Conservation (phyloP, 2,113 vertebrate species). For the Cyprinodon brontotheroides region DNA sequence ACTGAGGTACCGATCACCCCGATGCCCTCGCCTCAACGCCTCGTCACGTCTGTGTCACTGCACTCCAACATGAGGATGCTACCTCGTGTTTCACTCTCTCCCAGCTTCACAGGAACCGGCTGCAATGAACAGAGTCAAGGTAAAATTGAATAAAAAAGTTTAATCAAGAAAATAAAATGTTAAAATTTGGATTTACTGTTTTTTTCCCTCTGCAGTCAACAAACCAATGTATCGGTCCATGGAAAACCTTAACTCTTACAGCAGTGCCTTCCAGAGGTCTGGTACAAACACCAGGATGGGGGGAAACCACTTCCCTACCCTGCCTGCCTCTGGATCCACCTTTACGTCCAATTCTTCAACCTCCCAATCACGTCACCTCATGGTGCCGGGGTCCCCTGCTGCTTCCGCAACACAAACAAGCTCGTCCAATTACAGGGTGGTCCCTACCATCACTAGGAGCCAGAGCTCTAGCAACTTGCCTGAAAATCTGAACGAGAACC, state of each 20-base stretch:
- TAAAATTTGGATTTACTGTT: background rate
- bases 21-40: constrained; percentile 49
- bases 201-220: constrained; percentile 41
- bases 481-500: constrained; percentile 66
- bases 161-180: background rate
- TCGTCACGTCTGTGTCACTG: constrained; percentile 52
- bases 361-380: constrained; percentile 53
- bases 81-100: constrained; percentile 50
- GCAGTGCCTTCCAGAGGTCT: constrained; percentile 62
- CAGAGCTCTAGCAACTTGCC: constrained; percentile 79
- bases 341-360: constrained; percentile 36
- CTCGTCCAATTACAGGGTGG: constrained; percentile 40
- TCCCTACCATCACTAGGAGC: constrained; percentile 77
- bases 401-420: background rate
- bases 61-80: constrained; percentile 54
- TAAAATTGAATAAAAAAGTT: constrained; percentile 30
- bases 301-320: constrained; percentile 50
- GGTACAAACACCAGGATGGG: constrained; percentile 6
- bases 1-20: constrained; percentile 77
- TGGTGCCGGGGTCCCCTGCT: constrained; percentile 42
- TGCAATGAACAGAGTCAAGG: constrained; percentile 58
- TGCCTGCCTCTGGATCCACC: constrained; percentile 60
- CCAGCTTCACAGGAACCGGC: constrained; percentile 28
- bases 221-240: constrained; percentile 78
- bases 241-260: constrained; percentile 79